Conservation (phyloP, 2,888 invertebrate species). For the Dusona sp. region DNA sequence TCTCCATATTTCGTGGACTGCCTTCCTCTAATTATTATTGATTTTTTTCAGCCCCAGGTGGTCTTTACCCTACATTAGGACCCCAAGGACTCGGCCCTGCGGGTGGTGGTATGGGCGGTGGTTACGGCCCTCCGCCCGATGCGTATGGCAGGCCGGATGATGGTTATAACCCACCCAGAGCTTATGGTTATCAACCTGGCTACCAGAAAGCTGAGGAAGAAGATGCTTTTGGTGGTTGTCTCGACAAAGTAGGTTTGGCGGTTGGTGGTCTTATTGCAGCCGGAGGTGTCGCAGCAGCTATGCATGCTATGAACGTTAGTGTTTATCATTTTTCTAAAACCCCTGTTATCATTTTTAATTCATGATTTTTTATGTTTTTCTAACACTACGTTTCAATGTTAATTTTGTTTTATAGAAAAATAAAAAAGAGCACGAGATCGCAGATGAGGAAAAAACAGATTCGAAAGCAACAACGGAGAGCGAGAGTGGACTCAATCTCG, state of each 20-base stretch:
- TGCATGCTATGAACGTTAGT: conserved; percentile 80
- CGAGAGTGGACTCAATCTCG: conserved; percentile 77
- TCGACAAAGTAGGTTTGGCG: conserved; percentile 82
- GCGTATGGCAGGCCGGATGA: conserved; percentile 70
- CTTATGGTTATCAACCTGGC: conserved; percentile 76
- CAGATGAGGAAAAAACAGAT: conserved; percentile 79
- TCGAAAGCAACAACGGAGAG: conserved; percentile 77
- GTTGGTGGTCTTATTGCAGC: conserved; percentile 82
- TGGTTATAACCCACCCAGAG: conserved; percentile 73
- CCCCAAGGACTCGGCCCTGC: conserved; percentile 70
- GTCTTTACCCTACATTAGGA: conserved; percentile 79
- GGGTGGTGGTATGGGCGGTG: conserved; percentile 70
- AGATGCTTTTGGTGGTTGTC: conserved; percentile 76
- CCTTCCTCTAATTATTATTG: conserved; percentile 33
- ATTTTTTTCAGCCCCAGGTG: conserved; percentile 78
- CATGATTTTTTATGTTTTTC: background rate
- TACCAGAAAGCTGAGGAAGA: conserved; percentile 78
- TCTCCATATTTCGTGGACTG: background rate
- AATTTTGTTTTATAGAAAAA: conserved; percentile 72
- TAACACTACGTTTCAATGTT: background rate
- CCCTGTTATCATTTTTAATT: background rate
- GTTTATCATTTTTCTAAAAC: conserved; percentile 51
- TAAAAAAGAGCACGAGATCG: conserved; percentile 74
- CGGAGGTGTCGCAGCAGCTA: conserved; percentile 82
- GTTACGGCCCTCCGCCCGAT: conserved; percentile 75